Percentiles rank a stretch among this genome's conserved stretches.
These are phyloP conservation scores for Leptinotarsa juncta DNA, from an alignment of 2,888 invertebrate species.

Conservation along the genomic window DNA sequence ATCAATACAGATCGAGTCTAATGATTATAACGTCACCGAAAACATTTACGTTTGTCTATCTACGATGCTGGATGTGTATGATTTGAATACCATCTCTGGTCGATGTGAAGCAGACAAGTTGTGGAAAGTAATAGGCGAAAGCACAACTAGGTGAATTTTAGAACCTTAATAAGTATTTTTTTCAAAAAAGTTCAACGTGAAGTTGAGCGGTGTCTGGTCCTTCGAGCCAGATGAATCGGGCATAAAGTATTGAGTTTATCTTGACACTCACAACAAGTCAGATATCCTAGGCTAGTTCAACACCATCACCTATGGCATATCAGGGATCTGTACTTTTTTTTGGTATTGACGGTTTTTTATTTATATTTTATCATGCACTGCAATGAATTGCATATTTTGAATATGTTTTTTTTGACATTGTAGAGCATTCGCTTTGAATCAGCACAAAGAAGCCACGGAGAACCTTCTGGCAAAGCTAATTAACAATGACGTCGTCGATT, in stretches of 20 bases:
- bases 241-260: too few relatives aligned
- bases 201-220: too few relatives aligned
- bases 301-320: too few relatives aligned
- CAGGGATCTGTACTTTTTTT: too few relatives aligned
- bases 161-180: neutral
- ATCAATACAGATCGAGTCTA: conserved; percentile 51
- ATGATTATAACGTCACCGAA: conserved; percentile 44
- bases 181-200: neutral
- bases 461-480: conserved; percentile 64
- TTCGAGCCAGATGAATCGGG: too few relatives aligned
- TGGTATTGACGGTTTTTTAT: neutral
- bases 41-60: conserved; percentile 46
- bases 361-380: neutral
- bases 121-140: conserved; percentile 48
- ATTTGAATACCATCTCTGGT: conserved; percentile 10
- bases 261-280: too few relatives aligned
- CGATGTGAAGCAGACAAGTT: conserved; percentile 40
- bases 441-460: conserved; percentile 65
- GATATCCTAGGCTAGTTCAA: too few relatives aligned
- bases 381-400: neutral
- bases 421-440: conserved; percentile 66
- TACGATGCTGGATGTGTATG: conserved; percentile 43
- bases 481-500: conserved; percentile 53
- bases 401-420: neutral
- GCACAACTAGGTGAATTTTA: conserved; percentile 44